Conservation (phyloP, 2,113 vertebrate genomes). For the Sphyrna mokarran region DNA sequence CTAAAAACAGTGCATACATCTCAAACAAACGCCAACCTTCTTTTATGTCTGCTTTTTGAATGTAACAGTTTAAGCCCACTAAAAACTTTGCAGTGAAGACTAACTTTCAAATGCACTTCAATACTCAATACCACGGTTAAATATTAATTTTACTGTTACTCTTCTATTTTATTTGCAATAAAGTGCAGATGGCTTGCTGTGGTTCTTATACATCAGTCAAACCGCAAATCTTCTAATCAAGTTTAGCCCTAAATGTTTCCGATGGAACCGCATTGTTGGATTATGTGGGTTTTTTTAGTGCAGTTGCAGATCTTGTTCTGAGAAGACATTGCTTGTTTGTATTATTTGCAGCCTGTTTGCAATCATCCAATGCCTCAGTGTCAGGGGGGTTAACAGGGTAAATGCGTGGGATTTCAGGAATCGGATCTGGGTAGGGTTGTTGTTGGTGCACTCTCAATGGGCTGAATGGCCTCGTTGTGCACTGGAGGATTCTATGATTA, state of each 20-base stretch:
- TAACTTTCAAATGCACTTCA: neutral
- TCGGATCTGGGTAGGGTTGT: no score
- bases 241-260: neutral
- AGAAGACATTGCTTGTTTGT: neutral
- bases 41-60: neutral
- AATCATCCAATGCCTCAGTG: neutral
- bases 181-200: neutral
- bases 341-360: neutral
- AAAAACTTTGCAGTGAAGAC: neutral
- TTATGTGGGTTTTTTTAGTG: neutral
- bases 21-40: neutral
- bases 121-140: conserved; percentile 3
- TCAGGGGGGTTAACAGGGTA: no score
- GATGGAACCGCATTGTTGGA: neutral
- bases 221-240: conserved; percentile 11
- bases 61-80: neutral
- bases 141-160: neutral
- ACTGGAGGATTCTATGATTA: neutral
- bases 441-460: no score
- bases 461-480: no score
- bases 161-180: conserved; percentile 1
- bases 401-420: no score
- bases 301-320: neutral
- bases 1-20: neutral
- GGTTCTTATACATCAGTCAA: neutral